Conservation (phyloP, 1,140 invertebrate species). For the Phenacoccus solenopsis region DNA sequence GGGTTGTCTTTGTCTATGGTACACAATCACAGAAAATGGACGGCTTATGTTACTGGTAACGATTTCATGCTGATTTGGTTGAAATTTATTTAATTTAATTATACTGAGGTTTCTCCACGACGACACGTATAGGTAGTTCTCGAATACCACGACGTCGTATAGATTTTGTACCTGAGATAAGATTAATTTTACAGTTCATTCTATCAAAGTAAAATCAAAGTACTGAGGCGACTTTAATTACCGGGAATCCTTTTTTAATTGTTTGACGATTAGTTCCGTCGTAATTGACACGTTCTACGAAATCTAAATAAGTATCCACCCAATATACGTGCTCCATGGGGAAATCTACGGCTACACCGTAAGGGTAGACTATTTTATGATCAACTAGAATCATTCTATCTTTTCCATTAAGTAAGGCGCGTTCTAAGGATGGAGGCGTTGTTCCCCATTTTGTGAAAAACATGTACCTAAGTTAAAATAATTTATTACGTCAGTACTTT, state of each 20-base stretch:
- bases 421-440: conserved; percentile 45
- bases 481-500: no score
- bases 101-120: conserved; percentile 50
- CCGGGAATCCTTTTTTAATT: conserved; percentile 43
- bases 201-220: no score
- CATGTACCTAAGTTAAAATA: conserved; percentile 41
- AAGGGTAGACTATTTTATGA: conserved; percentile 57
- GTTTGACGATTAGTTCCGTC: conserved; percentile 50
- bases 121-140: conserved; percentile 50
- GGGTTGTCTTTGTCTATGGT: conserved; percentile 60
- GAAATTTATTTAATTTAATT: conserved; percentile 43
- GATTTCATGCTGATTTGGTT: conserved; percentile 34
- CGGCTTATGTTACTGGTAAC: conserved; percentile 38
- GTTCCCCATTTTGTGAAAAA: conserved; percentile 65
- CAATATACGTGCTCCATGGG: conserved; percentile 61
- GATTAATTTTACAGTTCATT: no score
- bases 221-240: conserved; percentile 25
- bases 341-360: conserved; percentile 54
- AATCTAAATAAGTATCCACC: conserved; percentile 63
- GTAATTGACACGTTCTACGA: conserved; percentile 56
- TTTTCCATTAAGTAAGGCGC: conserved; percentile 46
- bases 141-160: conserved; percentile 55
- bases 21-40: conserved; percentile 51
- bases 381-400: conserved; percentile 41
- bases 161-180: conserved; percentile 46